These are phyloP conservation scores for Rhyacophila evoluta DNA, from an alignment of 2,888 invertebrate genomes.

Conservation along the genomic window DNA sequence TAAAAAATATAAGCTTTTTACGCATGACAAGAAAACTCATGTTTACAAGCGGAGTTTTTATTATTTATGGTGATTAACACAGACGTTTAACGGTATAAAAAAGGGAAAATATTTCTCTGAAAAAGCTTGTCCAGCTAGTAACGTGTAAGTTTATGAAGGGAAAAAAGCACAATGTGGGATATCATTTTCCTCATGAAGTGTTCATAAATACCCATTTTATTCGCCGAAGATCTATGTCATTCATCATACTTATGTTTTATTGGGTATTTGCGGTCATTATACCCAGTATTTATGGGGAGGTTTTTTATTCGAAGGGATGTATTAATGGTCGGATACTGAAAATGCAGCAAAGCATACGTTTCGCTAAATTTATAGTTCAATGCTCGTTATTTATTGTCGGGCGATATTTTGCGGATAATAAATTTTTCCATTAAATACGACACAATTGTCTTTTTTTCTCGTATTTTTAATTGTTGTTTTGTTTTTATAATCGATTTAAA, in stretches of 20 bases:
- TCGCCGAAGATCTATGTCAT: not conserved
- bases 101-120: no score
- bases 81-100: no score
- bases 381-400: not conserved
- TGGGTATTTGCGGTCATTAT: slow-evolving; percentile 53
- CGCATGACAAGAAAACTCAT: no score
- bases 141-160: no score
- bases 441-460: not conserved
- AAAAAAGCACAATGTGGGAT: not conserved
- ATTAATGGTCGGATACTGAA: not conserved
- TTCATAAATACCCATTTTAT: not conserved
- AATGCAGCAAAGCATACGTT: not conserved
- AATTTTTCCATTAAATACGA: not conserved
- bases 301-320: slow-evolving; percentile 34
- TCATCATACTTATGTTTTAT: slow-evolving; percentile 46
- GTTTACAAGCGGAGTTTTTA: no score
- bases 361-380: not conserved
- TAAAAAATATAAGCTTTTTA: no score
- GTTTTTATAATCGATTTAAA: no score
- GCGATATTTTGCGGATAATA: not conserved
- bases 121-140: no score
- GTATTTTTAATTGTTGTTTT: no score
- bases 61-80: no score
- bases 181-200: not conserved
- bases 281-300: slow-evolving; percentile 47